These are phyloP conservation scores for Pelusios castaneus DNA, from an alignment of 2,113 vertebrate species.

Conservation along the genomic window DNA sequence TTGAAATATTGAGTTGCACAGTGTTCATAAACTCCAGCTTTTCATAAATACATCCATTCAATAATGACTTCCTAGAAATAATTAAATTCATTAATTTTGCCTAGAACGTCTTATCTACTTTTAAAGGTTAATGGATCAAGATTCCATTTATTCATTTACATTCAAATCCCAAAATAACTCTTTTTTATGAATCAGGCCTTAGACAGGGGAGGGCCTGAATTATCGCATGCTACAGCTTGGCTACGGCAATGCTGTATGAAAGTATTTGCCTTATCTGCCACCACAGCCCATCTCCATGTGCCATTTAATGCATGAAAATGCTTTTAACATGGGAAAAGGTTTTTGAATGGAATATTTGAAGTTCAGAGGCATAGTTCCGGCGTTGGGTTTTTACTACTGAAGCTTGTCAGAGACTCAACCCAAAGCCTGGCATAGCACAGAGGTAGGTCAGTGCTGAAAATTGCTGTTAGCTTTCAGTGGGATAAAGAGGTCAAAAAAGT, in stretches of 20 bases:
- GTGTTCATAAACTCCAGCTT: neutral
- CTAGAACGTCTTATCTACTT: neutral
- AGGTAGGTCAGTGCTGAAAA: neutral
- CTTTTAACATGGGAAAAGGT: rapidly evolving
- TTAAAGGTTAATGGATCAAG: slow-evolving; percentile 33
- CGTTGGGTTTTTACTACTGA: neutral
- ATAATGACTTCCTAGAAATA: slow-evolving; percentile 30
- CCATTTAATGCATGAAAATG: neutral
- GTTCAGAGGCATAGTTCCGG: neutral
- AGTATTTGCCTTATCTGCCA: neutral
- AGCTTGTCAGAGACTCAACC: neutral
- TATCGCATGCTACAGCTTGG: neutral
- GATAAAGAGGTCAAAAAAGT: neutral
- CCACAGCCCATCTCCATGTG: neutral
- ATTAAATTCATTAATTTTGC: slow-evolving; percentile 6
- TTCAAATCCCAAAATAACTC: slow-evolving; percentile 17
- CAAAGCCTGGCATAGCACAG: neutral
- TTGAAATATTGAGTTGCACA: rapidly evolving
- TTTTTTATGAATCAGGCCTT: neutral
- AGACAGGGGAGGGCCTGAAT: neutral
- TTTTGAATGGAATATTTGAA: neutral
- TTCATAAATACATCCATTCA: neutral
- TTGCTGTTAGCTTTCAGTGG: neutral
- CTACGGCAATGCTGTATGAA: slow-evolving; percentile 3
- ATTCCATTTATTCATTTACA: slow-evolving; percentile 17